phyloP scores from a whole-genome alignment of 2,113 vertebrate species.

The Nerophis ophidion region DNA sequence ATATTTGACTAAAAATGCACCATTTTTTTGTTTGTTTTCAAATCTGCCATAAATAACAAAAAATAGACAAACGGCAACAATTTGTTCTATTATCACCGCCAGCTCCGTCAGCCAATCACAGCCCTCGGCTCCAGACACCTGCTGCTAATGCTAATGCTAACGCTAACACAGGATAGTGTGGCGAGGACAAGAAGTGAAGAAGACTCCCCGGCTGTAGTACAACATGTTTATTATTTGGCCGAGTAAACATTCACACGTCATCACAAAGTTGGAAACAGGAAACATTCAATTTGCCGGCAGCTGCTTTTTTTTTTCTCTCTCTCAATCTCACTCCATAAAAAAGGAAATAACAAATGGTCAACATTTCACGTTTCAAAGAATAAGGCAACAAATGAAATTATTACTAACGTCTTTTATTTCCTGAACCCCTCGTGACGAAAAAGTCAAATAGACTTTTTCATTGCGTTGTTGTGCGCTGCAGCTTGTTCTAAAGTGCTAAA shows the following conservation, averaged over 20 bases:
- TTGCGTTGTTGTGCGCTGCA: conserved; percentile 39
- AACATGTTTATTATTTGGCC: too few species aligned
- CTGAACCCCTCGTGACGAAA: conserved; percentile 11
- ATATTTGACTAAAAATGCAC: too few species aligned
- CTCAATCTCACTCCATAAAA: conserved; percentile 26
- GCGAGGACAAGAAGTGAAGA: too few species aligned
- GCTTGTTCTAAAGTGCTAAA: conserved; percentile 66
- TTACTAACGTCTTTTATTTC: conserved; percentile 33
- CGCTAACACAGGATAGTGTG: too few species aligned
- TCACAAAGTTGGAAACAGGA: not conserved
- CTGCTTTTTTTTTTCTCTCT: conserved; percentile 8
- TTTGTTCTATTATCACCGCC: too few species aligned
- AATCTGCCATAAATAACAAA: too few species aligned
- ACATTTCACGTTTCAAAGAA: conserved; percentile 32
- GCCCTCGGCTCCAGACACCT: too few species aligned
- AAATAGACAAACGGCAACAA: too few species aligned
- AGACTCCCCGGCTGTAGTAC: too few species aligned
- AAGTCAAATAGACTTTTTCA: conserved; percentile 29
- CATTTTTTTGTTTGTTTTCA: too few species aligned
- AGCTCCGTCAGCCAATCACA: too few species aligned
- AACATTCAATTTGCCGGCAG: not conserved
- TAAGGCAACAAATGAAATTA: conserved; percentile 59
- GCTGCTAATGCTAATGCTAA: too few species aligned
- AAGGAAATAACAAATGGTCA: conserved; percentile 51
- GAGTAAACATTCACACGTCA: not conserved